A percentile compares a stretch with the other conserved stretches of the same genome.
Conservation (phyloP, 2,888 invertebrate genomes). For the Gibbula magus region DNA sequence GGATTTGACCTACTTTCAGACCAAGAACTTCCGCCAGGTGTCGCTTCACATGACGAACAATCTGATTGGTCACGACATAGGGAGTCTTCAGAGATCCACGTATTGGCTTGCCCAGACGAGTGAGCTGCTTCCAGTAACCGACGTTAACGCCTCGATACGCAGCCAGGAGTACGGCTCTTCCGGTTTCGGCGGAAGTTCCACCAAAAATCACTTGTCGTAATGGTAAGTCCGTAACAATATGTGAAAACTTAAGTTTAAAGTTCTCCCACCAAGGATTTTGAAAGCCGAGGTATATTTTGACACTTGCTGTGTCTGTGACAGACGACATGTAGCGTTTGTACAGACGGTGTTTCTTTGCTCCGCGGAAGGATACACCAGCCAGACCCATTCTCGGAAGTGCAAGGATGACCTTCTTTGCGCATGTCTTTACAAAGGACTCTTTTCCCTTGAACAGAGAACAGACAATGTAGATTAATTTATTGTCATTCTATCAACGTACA, state of each 20-base stretch:
- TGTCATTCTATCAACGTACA: too few relatives aligned
- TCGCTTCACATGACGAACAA: background rate
- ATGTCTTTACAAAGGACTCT: background rate
- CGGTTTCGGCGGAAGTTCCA: conserved; percentile 28
- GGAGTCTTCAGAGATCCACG: background rate
- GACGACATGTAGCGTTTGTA: background rate
- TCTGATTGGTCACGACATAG: background rate
- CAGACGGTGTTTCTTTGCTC: background rate
- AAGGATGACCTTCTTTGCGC: conserved; percentile 1
- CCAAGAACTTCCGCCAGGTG: background rate
- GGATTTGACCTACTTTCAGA: conserved; percentile 21
- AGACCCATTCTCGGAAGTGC: background rate
- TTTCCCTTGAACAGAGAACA: background rate
- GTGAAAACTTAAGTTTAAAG: background rate
- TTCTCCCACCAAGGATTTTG: background rate
- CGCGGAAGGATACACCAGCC: background rate
- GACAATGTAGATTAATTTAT: too few relatives aligned
- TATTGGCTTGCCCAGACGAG: background rate
- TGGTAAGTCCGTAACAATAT: background rate
- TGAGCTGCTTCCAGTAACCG: background rate
- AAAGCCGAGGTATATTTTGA: conserved; percentile 1
- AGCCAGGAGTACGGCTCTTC: conserved; percentile 33
- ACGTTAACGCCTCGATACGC: conserved; percentile 32
- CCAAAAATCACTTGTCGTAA: background rate
- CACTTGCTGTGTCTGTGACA: background rate